Conservation (phyloP, 2,797 vertebrate genomes). For the Hephaestus fuliginosus region DNA sequence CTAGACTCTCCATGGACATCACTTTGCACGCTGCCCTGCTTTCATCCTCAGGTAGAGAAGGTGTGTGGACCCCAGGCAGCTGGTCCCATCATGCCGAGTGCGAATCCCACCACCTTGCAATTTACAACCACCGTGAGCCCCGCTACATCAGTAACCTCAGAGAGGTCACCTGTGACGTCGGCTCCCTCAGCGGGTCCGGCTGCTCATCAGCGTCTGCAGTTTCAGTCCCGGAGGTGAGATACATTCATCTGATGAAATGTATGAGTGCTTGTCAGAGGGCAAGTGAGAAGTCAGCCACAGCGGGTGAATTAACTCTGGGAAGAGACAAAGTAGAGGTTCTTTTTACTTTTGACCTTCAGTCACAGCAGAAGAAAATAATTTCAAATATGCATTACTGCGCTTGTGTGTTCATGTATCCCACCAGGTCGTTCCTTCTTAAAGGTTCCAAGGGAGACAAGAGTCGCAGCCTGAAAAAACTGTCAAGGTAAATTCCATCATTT, state of each 20-base stretch:
- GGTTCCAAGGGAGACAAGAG: slow-evolving; percentile 91
- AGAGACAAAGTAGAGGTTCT: neutral
- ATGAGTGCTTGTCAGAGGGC: neutral
- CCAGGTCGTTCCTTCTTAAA: slow-evolving; percentile 92
- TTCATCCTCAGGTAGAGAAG: slow-evolving; percentile 79
- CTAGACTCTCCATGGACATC: neutral
- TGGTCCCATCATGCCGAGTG: slow-evolving; percentile 56
- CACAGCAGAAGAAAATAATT: neutral
- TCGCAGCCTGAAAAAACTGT: slow-evolving; percentile 92
- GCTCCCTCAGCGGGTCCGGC: slow-evolving; percentile 29
- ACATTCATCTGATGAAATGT: neutral
- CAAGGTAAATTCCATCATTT: slow-evolving; percentile 82
- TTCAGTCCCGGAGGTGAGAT: slow-evolving; percentile 85
- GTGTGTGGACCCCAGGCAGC: slow-evolving; percentile 81
- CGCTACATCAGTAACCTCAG: slow-evolving; percentile 29
- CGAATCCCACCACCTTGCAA: slow-evolving; percentile 48
- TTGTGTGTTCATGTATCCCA: slow-evolving; percentile 31
- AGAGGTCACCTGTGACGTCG: slow-evolving; percentile 38
- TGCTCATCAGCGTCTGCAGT: slow-evolving; percentile 65
- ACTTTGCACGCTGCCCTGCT: neutral
- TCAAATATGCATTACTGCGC: neutral
- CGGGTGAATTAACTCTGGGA: neutral
- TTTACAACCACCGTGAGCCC: slow-evolving; percentile 29
- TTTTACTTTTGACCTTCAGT: neutral
- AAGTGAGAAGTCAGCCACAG: neutral